Evolutionary conservation across 2,113 vertebrate species (phyloP), one percentile per base, ranked within the genome.

Genomic region (Macaca mulatta): DNA sequence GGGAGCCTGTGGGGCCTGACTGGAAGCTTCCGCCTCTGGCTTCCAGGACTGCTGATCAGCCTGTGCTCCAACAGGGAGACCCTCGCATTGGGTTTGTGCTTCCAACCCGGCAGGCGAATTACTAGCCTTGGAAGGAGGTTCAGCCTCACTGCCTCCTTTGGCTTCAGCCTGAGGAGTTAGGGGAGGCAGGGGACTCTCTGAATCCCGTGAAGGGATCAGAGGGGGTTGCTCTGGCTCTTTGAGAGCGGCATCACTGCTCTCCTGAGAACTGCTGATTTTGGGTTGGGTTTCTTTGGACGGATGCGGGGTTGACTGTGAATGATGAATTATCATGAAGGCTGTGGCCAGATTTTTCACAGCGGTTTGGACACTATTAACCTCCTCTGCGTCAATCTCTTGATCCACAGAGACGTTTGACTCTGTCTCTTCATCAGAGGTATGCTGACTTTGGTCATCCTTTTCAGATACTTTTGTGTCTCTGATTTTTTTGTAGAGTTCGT

Each of bases 401-500:
- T 93, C 78, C 57, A 35, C 93, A 8, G 96, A 81, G 77, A 86
- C 84, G 0, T 45, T 96, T 0, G 1, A 23, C 93, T 98, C 98
- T 18, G 94, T 32, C 2, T 95, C 96, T 2, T 99, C 98, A 22
- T 97, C 98, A 16, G 98, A 97, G 74, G 80, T 81, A 18, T 86
- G 96, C 40, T 97, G 96, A 48, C 93, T 50, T 32, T 93, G 74
- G 1, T 98, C 98, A 30, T 98, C 97, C 7, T 67, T 96, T 2
- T 97, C 97, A 16, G 97, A 52, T 38, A 94, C 35, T 77, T 99
- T 99, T 3, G 99, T 99, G 6, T 99, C 99, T 98, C 99, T 99
- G 94, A 99, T 99, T 98, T 99, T 99, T 80, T 98, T 98, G 64
- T 99, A 99, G 45, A 99, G 98, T 95, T 99, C 98, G 1, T 98